Conservation (phyloP, 2,113 vertebrate species). For the Myanophis thanlyinensis region DNA sequence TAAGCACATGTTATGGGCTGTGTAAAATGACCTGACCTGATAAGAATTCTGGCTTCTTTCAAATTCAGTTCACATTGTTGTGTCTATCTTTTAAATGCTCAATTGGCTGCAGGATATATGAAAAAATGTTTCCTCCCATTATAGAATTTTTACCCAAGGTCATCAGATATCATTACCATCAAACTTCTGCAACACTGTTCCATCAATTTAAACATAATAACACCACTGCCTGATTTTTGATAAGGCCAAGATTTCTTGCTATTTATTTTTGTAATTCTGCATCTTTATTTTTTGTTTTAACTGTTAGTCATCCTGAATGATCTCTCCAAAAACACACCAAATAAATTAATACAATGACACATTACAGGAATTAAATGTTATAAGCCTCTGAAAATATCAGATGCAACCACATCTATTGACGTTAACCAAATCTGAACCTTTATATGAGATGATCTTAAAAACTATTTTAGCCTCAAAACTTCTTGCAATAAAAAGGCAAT, state of each 20-base stretch:
- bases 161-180: background rate
- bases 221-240: background rate
- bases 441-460: accelerated
- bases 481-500: background rate
- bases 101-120: background rate
- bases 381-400: background rate
- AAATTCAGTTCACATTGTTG: background rate
- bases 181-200: background rate
- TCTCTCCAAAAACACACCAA: background rate
- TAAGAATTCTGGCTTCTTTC: background rate
- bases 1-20: background rate
- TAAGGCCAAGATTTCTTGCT: background rate
- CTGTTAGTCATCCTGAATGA: background rate
- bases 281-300: background rate
- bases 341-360: background rate
- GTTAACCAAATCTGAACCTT: background rate
- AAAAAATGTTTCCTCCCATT: background rate
- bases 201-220: background rate
- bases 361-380: background rate
- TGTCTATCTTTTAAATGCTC: background rate
- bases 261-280: background rate
- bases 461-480: accelerated
- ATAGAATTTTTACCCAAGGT: background rate
- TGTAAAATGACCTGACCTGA: background rate
- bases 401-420: background rate